phyloP scores from a whole-genome alignment of 1,140 invertebrate species.

The Maconellicoccus hirsutus region DNA sequence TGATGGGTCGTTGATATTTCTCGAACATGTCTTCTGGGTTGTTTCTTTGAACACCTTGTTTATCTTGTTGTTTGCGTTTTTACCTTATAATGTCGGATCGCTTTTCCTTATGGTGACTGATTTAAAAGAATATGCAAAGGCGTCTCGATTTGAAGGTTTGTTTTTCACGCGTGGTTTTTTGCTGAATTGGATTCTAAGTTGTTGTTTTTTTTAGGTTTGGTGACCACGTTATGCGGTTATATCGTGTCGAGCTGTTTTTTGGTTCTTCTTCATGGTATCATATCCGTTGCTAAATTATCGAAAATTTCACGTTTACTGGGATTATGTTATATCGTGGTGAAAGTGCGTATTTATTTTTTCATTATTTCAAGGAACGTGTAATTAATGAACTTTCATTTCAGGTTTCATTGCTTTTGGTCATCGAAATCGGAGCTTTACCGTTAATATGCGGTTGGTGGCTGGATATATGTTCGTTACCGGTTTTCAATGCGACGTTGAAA shows the following conservation, averaged over 20 bases:
- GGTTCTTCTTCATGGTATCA: constrained; percentile 68
- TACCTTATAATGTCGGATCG: constrained; percentile 89
- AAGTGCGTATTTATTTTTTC: constrained; percentile 42
- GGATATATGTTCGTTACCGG: constrained; percentile 89
- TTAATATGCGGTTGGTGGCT: constrained; percentile 98
- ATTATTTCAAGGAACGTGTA: not conserved
- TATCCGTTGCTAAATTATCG: constrained; percentile 59
- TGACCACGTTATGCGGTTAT: constrained; percentile 90
- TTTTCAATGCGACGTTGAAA: constrained; percentile 85
- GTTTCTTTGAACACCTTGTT: constrained; percentile 94
- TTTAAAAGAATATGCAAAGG: constrained; percentile 57
- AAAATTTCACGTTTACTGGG: constrained; percentile 76
- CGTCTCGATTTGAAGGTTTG: constrained; percentile 72
- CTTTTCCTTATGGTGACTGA: constrained; percentile 64
- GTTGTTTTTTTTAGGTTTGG: constrained; percentile 42
- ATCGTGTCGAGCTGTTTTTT: constrained; percentile 75
- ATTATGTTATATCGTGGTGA: constrained; percentile 93
- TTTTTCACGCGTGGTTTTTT: not conserved
- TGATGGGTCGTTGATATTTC: constrained; percentile 89
- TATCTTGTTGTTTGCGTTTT: constrained; percentile 88
- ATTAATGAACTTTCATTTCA: constrained; percentile 25
- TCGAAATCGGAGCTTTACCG: constrained; percentile 94
- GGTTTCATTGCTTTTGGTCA: constrained; percentile 73
- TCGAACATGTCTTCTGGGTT: constrained; percentile 99
- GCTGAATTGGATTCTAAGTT: too few relatives aligned